phyloP scores from a whole-genome alignment of 2,797 vertebrate genomes.

The Arctocebus calabarensis region DNA sequence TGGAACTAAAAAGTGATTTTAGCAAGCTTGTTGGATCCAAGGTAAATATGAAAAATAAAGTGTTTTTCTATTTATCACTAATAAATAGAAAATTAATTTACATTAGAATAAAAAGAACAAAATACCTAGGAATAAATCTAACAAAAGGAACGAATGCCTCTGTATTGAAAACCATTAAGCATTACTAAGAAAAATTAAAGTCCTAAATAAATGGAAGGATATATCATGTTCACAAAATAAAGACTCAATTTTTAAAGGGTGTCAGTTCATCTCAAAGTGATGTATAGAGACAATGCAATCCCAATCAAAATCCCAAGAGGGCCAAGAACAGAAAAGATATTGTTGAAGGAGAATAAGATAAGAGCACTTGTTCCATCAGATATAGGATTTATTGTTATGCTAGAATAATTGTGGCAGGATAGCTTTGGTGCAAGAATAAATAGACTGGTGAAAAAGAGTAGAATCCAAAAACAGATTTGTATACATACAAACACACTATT shows the following conservation, averaged over 20 bases:
- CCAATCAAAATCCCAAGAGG: neutral
- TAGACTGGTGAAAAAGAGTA: neutral
- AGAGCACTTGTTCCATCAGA: neutral
- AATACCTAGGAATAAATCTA: neutral
- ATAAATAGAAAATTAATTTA: neutral
- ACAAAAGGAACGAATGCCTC: neutral
- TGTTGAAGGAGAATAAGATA: neutral
- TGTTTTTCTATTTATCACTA: neutral
- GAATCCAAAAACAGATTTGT: neutral
- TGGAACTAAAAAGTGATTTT: neutral
- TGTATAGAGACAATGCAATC: neutral
- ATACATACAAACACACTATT: neutral
- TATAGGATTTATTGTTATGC: too few relatives aligned
- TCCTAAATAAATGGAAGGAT: neutral
- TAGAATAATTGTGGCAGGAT: neutral
- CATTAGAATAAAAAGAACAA: neutral
- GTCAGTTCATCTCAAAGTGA: neutral
- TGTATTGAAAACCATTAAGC: neutral
- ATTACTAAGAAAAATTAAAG: neutral
- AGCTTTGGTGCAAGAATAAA: too few relatives aligned
- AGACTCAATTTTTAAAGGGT: neutral
- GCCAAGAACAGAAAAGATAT: neutral
- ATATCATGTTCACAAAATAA: neutral
- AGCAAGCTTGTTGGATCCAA: neutral
- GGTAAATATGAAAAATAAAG: neutral